Evolutionary conservation across 2,113 vertebrate genomes (phyloP).

Genomic region (Mirounga angustirostris): DNA sequence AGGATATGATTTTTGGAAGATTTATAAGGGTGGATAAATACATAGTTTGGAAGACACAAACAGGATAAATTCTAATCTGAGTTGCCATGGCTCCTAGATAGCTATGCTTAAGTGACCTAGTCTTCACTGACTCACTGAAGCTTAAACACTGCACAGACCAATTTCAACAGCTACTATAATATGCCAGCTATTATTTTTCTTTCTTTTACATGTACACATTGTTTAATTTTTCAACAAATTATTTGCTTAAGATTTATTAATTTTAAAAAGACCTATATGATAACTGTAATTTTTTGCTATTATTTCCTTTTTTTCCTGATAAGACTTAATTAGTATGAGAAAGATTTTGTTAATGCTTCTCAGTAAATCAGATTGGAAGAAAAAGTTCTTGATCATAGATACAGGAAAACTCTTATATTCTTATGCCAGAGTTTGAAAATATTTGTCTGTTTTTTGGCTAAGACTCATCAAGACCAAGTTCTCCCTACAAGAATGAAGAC

Average conservation of each 20-base stretch:
- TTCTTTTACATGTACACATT: background rate
- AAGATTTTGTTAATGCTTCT: constrained; percentile 62
- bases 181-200: background rate
- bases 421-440: constrained; percentile 64
- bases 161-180: background rate
- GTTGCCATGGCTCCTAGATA: too few relatives aligned
- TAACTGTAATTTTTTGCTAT: constrained; percentile 57
- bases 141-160: background rate
- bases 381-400: constrained; percentile 59
- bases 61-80: background rate
- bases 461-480: background rate
- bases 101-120: too few relatives aligned
- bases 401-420: constrained; percentile 11
- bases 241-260: background rate
- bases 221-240: constrained; percentile 32
- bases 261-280: background rate
- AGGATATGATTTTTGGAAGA: background rate
- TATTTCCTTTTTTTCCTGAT: constrained; percentile 56
- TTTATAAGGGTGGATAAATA: background rate
- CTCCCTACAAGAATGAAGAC: background rate
- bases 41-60: background rate
- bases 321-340: constrained; percentile 70
- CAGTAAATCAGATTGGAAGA: constrained; percentile 71
- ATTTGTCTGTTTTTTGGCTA: background rate
- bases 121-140: background rate